Percentiles rank a stretch among this genome's conserved stretches.
These are phyloP conservation scores for Sialia sialis DNA, from an alignment of 2,113 vertebrate species.

Conservation along the genomic window DNA sequence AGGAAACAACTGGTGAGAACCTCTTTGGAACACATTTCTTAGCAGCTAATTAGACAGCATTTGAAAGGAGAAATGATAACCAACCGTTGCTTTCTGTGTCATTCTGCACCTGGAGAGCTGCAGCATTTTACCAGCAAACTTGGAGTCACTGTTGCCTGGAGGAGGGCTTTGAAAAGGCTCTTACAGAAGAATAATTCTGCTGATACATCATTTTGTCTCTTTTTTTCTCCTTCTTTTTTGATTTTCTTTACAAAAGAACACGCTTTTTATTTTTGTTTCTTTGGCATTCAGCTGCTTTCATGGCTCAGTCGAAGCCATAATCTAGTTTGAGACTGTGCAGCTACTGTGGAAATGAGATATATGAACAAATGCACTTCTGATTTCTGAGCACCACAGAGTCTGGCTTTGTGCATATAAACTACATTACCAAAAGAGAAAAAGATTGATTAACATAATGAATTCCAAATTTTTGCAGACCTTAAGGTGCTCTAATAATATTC, in stretches of 20 bases:
- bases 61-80: not conserved
- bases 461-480: not conserved
- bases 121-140: constrained; percentile 1
- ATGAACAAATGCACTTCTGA: not conserved
- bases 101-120: not conserved
- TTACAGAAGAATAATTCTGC: constrained; percentile 10
- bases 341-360: not conserved
- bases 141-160: not conserved
- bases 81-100: not conserved
- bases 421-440: not conserved
- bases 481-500: not conserved
- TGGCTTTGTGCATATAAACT: not conserved
- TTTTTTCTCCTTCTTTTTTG: not conserved
- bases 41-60: not conserved
- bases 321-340: not conserved
- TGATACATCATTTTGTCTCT: not conserved
- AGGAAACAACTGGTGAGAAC: constrained; percentile 96
- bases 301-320: not conserved
- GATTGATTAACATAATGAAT: not conserved
- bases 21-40: constrained; percentile 40
- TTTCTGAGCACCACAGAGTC: not conserved
- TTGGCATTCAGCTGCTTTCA: constrained; percentile 1
- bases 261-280: constrained; percentile 7
- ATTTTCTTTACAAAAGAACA: not conserved
- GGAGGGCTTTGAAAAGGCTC: constrained; percentile 36